These are phyloP conservation scores for Eudorcas thomsonii DNA, from an alignment of 2,113 vertebrate species.

Conservation along the genomic window DNA sequence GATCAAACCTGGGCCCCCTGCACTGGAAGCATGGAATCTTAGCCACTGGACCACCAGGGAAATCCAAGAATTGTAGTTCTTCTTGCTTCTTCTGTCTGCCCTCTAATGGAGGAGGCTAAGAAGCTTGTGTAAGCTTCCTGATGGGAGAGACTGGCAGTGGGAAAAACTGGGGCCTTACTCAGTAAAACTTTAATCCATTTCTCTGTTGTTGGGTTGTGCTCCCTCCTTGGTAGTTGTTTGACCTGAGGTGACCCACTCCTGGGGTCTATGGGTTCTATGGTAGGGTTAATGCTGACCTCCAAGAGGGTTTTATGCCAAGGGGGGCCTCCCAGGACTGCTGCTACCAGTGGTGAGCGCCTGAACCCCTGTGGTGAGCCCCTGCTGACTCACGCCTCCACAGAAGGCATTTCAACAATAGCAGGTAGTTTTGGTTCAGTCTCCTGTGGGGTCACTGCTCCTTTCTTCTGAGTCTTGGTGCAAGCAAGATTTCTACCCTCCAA, in stretches of 20 bases:
- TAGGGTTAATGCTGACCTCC: neutral
- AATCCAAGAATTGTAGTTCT: neutral
- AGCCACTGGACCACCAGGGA: neutral
- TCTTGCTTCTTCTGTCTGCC: neutral
- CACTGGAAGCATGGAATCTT: neutral
- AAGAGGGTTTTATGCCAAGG: neutral
- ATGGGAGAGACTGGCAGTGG: neutral
- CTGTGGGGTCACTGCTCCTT: neutral
- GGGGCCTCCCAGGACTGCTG: neutral
- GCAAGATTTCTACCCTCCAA: neutral
- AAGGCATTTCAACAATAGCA: neutral
- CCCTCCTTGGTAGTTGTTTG: neutral
- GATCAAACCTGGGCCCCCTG: neutral
- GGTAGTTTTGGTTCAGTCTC: neutral
- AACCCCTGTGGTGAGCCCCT: neutral
- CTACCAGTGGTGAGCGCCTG: neutral
- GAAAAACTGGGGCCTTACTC: neutral
- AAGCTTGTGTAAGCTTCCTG: neutral
- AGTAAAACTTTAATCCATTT: neutral
- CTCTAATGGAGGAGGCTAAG: neutral
- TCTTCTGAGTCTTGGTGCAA: neutral
- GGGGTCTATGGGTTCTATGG: neutral
- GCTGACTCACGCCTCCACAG: rapidly evolving
- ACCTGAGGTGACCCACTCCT: neutral
- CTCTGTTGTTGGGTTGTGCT: neutral